Evolutionary conservation across 2,797 vertebrate species (phyloP).

Genomic region (Tragelaphus oryx): DNA sequence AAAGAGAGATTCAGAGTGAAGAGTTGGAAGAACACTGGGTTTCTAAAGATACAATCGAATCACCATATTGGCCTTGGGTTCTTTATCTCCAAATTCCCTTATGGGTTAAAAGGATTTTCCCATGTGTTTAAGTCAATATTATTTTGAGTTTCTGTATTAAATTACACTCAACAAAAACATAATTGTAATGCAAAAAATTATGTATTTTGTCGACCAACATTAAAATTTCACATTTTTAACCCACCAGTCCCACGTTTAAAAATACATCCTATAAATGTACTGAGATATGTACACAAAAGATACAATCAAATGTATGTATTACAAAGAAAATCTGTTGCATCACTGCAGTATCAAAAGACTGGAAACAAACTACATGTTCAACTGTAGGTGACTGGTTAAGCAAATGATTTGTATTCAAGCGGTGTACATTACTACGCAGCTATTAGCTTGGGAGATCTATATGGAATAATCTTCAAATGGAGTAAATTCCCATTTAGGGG

Average conservation of each 20-base stretch:
- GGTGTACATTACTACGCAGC: neutral
- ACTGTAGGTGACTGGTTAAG: neutral
- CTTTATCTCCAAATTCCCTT: neutral
- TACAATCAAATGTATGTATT: neutral
- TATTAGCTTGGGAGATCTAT: neutral
- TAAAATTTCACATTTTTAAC: neutral
- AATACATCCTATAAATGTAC: neutral
- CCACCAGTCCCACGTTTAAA: neutral
- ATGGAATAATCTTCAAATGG: neutral
- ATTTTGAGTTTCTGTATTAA: neutral
- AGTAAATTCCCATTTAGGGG: neutral
- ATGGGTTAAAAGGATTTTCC: neutral
- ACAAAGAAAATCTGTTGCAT: neutral
- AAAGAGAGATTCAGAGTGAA: neutral
- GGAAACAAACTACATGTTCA: neutral
- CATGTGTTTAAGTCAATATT: neutral
- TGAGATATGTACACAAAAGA: neutral
- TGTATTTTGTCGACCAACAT: neutral
- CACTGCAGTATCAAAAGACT: neutral
- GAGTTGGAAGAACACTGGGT: neutral
- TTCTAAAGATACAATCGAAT: neutral
- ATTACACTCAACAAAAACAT: neutral
- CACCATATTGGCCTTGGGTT: neutral
- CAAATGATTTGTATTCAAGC: neutral
- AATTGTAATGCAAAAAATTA: neutral